These are phyloP conservation scores for Adelphocoris suturalis DNA, from an alignment of 2,888 invertebrate species.

Conservation along the genomic window DNA sequence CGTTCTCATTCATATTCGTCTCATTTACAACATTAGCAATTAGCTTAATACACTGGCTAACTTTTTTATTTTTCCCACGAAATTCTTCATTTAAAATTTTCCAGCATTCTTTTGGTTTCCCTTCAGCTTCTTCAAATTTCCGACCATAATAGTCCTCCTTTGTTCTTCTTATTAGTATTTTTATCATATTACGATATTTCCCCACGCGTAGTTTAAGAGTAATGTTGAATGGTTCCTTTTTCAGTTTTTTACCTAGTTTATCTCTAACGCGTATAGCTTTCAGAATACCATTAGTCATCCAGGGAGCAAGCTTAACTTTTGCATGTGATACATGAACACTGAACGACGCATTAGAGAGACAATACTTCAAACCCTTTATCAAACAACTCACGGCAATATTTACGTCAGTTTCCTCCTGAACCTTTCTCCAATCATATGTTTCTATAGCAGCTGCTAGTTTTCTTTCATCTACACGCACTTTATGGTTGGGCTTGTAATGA, in stretches of 20 bases:
- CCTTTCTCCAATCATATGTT: neutral
- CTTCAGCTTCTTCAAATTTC: neutral
- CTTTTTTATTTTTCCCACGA: conserved; percentile 36
- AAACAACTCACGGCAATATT: neutral
- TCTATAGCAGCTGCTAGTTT: neutral
- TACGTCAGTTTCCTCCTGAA: neutral
- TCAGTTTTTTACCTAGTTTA: neutral
- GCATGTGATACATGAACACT: neutral
- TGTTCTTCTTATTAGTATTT: neutral
- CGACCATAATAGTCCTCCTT: conserved; percentile 25
- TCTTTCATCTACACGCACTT: neutral
- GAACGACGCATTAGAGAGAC: neutral
- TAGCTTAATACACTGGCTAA: neutral
- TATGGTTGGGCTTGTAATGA: neutral
- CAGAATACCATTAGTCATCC: neutral
- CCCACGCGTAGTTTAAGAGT: neutral
- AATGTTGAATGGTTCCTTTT: neutral
- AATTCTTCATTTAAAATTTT: conserved; percentile 38
- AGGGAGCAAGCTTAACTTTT: neutral
- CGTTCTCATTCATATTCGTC: neutral
- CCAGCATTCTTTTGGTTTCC: conserved; percentile 36
- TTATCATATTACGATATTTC: conserved; percentile 18
- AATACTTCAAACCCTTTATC: neutral
- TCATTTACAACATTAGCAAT: conserved; percentile 2
- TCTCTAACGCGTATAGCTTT: neutral